These are phyloP conservation scores for Dromiciops gliroides DNA, from an alignment of 2,113 vertebrate genomes.

Conservation along the genomic window DNA sequence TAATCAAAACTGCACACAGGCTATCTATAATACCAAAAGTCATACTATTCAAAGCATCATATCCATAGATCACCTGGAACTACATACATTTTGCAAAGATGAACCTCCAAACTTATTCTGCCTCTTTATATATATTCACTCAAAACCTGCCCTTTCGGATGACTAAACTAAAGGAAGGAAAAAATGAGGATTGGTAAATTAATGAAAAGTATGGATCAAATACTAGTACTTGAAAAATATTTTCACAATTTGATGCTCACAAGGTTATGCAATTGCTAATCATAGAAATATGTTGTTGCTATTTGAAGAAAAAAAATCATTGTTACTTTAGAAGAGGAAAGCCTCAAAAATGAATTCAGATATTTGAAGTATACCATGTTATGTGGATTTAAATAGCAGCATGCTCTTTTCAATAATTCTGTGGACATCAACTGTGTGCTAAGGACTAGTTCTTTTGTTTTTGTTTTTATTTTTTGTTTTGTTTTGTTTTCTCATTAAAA, in stretches of 20 bases:
- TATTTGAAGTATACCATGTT: constrained; percentile 3
- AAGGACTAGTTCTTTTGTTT: neutral
- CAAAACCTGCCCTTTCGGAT: neutral
- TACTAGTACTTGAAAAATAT: neutral
- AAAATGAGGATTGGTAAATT: neutral
- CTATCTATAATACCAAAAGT: neutral
- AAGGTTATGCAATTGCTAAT: neutral
- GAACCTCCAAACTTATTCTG: neutral
- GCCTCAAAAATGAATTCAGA: constrained; percentile 2
- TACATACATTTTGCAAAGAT: neutral
- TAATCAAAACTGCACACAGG: neutral
- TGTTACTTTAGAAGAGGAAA: constrained; percentile 31
- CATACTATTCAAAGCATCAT: neutral
- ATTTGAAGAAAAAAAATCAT: neutral
- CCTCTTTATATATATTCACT: neutral
- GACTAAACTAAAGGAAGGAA: neutral
- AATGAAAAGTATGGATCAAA: neutral
- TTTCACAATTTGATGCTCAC: neutral
- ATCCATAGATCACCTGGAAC: neutral
- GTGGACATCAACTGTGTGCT: neutral
- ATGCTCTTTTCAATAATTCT: constrained; percentile 31
- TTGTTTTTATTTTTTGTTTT: neutral
- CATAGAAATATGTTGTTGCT: neutral
- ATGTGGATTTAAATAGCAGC: neutral
- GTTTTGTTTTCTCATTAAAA: constrained; percentile 10